These are phyloP conservation scores for Drosophila saltans DNA, from an alignment of 1,140 invertebrate genomes.

Conservation along the genomic window DNA sequence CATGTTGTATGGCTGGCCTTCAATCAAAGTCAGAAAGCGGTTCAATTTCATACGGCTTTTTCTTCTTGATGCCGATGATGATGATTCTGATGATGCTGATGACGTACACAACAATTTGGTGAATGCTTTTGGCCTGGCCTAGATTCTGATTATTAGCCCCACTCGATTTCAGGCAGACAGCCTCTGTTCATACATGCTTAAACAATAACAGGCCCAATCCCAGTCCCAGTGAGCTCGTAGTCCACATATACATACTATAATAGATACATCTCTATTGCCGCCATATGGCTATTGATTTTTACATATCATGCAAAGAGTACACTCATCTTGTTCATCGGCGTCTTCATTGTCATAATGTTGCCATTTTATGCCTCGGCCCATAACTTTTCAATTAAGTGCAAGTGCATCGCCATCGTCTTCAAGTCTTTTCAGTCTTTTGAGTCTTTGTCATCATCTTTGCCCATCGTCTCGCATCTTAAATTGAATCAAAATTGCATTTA, in stretches of 20 bases:
- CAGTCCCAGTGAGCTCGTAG: neutral
- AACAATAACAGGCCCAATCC: constrained; percentile 55
- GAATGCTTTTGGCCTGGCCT: constrained; percentile 34
- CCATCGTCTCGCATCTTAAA: constrained; percentile 31
- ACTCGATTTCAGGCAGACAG: constrained; percentile 1
- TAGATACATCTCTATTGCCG: constrained; percentile 41
- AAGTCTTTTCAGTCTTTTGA: neutral
- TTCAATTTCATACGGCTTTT: constrained; percentile 8
- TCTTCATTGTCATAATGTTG: constrained; percentile 9
- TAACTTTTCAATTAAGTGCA: constrained; percentile 43
- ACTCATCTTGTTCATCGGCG: constrained; percentile 1
- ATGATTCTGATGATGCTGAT: neutral
- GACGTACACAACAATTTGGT: constrained; percentile 9
- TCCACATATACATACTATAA: neutral
- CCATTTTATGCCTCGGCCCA: constrained; percentile 33
- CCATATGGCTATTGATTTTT: constrained; percentile 44
- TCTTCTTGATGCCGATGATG: neutral
- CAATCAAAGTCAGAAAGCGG: constrained; percentile 7
- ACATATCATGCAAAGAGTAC: neutral
- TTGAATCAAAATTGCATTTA: constrained; percentile 66
- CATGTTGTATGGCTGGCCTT: constrained; percentile 26
- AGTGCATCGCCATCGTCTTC: constrained; percentile 35
- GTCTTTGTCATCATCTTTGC: constrained; percentile 30
- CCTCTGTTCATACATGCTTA: constrained; percentile 26
- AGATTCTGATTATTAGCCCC: constrained; percentile 33